These are phyloP conservation scores for Ciconia nigra DNA, from an alignment of 2,797 vertebrate genomes.

Conservation along the genomic window DNA sequence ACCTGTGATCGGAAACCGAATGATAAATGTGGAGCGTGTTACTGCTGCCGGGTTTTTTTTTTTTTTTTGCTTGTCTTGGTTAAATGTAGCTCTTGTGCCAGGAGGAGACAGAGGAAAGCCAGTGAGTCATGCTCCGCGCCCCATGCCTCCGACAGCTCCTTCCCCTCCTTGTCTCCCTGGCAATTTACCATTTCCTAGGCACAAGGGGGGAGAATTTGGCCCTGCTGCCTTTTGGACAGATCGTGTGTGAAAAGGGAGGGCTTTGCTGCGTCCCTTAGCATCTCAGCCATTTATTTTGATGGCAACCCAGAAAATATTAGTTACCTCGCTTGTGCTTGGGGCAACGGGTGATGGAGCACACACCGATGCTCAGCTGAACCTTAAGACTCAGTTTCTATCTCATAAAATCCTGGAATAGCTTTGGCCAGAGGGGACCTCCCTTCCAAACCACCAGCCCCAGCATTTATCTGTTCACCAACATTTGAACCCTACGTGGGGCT, in stretches of 20 bases:
- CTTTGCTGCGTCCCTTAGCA: not conserved
- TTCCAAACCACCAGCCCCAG: not conserved
- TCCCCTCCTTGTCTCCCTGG: not conserved
- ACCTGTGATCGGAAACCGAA: not conserved
- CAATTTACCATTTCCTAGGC: not conserved
- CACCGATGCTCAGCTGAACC: not conserved
- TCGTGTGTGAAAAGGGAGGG: not conserved
- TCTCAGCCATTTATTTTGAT: not conserved
- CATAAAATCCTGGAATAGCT: not conserved
- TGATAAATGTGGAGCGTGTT: rapidly evolving
- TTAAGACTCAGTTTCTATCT: not conserved
- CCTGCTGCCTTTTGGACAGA: not conserved
- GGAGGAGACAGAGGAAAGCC: not conserved
- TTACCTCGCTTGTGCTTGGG: rapidly evolving
- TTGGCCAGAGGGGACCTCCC: not conserved
- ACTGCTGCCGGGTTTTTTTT: not conserved
- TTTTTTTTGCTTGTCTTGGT: not conserved
- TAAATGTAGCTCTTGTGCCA: not conserved
- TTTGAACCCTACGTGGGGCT: rapidly evolving
- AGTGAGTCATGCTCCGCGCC: not conserved
- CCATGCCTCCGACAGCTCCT: not conserved
- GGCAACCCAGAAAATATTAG: not conserved
- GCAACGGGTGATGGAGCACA: not conserved
- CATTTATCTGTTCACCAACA: not conserved
- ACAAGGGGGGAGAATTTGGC: not conserved